A percentile compares a stretch with the other conserved stretches of the same genome.
Conservation (phyloP, 2,797 vertebrate species). For the Characodon lateralis region DNA sequence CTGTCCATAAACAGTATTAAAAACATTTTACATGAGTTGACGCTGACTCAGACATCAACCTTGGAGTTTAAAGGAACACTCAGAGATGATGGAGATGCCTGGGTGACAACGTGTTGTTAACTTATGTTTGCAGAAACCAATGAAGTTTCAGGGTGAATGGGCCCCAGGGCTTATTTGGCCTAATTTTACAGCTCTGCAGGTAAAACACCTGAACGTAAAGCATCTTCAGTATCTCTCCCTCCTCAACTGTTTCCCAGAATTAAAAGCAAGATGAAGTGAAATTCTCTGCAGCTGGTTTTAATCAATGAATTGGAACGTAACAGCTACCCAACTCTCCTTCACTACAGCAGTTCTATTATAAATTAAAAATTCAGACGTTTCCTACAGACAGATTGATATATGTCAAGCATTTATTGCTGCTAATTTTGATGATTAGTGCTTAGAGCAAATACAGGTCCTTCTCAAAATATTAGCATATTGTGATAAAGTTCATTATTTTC, state of each 20-base stretch:
- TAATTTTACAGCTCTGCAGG: conserved; percentile 49
- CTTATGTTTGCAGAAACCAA: neutral
- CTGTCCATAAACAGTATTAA: neutral
- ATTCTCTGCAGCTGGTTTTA: neutral
- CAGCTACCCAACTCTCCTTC: no score
- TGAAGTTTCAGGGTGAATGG: neutral
- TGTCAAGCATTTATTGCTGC: no score
- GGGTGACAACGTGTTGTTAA: neutral
- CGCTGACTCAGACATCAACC: conserved; percentile 32
- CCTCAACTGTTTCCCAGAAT: no score
- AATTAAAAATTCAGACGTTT: no score
- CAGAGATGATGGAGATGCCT: neutral
- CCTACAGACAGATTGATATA: no score
- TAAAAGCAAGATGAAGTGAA: no score
- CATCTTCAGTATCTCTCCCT: conserved; percentile 8
- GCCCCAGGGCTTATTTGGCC: conserved; percentile 6
- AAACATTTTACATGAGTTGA: conserved; percentile 44
- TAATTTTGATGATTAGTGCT: no score
- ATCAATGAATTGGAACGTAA: no score
- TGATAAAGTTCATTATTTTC: no score
- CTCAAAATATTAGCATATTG: no score
- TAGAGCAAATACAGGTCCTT: no score
- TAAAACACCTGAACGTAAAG: conserved; percentile 55
- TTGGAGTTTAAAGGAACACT: neutral
- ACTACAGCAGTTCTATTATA: no score